Percentiles rank a stretch among this genome's conserved stretches.
These are phyloP conservation scores for Caradrina kadenii DNA, from an alignment of 2,888 invertebrate species.

Conservation along the genomic window DNA sequence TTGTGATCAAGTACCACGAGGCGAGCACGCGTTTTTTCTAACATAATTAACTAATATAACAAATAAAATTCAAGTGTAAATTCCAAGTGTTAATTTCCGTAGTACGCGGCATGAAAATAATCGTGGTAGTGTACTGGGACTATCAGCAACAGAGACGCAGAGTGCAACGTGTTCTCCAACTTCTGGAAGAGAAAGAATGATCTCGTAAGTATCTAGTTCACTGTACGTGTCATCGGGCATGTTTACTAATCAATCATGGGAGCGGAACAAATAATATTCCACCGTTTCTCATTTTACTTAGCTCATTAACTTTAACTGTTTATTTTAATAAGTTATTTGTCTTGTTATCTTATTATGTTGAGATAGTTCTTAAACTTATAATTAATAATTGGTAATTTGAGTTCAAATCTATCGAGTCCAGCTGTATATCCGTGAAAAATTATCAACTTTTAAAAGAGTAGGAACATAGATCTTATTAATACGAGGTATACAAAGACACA, in stretches of 20 bases:
- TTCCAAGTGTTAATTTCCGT: slow-evolving; percentile 30
- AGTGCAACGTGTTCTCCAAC: slow-evolving; percentile 50
- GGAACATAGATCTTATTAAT: too few relatives aligned
- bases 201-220: slow-evolving; percentile 67
- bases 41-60: not conserved
- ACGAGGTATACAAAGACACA: too few relatives aligned
- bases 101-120: slow-evolving; percentile 74
- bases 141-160: slow-evolving; percentile 27
- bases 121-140: slow-evolving; percentile 50
- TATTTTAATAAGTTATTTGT: slow-evolving; percentile 39
- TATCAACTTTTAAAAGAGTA: not conserved
- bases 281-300: slow-evolving; percentile 48
- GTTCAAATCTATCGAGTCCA: not conserved
- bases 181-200: slow-evolving; percentile 70
- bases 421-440: not conserved
- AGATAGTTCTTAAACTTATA: not conserved
- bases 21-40: slow-evolving; percentile 25
- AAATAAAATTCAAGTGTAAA: slow-evolving; percentile 29
- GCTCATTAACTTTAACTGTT: slow-evolving; percentile 47
- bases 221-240: slow-evolving; percentile 42
- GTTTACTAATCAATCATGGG: slow-evolving; percentile 51
- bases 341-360: slow-evolving; percentile 24
- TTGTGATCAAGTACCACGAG: slow-evolving; percentile 18
- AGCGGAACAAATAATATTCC: slow-evolving; percentile 47
- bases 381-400: not conserved